Percentiles rank a stretch among this genome's conserved stretches.
These are phyloP conservation scores for Molanna angustata DNA, from an alignment of 2,888 invertebrate species.

Conservation along the genomic window DNA sequence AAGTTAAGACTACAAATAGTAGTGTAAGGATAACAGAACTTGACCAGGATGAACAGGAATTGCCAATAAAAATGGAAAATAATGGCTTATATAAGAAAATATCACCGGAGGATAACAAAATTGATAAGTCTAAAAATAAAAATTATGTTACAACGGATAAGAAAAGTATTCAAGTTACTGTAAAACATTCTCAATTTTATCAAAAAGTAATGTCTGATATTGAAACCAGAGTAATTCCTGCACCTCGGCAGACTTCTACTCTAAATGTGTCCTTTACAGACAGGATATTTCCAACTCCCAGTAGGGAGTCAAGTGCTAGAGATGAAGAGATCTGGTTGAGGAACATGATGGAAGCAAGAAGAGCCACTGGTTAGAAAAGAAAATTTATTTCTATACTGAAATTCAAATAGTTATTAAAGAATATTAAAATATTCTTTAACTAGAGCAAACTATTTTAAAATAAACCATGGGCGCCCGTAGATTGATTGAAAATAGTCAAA, in stretches of 20 bases:
- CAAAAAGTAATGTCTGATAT: conserved; percentile 35
- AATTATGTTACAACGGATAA: background rate
- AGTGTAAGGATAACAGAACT: no score
- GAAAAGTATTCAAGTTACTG: background rate
- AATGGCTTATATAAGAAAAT: no score
- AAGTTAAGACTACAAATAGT: no score
- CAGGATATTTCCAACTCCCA: conserved; percentile 77
- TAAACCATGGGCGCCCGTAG: no score
- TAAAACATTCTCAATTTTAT: conserved; percentile 20
- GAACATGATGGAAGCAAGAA: conserved; percentile 72
- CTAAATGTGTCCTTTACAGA: conserved; percentile 71
- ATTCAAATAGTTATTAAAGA: no score
- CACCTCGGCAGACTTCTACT: conserved; percentile 55
- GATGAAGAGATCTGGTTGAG: conserved; percentile 79
- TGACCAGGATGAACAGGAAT: no score
- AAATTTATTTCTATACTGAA: background rate
- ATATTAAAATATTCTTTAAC: no score
- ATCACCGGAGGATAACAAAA: no score
- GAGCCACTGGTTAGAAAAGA: conserved; percentile 50
- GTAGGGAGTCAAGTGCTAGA: conserved; percentile 65
- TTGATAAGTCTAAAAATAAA: background rate
- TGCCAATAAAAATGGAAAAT: no score
- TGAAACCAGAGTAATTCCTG: conserved; percentile 50
- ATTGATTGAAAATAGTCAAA: no score
- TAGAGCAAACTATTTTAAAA: no score